Base-by-base conservation (phyloP, 2,113 vertebrate species). In the Aythya baeri region DNA sequence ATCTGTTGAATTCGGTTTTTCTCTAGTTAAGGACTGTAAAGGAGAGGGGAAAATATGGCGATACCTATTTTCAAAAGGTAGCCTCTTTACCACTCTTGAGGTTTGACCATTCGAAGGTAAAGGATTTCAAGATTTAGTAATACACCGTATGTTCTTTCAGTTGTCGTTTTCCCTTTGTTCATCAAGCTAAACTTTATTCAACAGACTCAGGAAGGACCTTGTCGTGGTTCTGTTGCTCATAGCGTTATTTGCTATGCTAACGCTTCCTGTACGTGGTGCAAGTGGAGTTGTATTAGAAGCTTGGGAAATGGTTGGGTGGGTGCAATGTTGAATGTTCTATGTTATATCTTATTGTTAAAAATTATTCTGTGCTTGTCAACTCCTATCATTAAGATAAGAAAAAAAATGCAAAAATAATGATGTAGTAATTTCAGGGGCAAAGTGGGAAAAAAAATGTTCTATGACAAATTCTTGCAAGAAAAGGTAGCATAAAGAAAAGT, bases 211-310 rank as follows among this genome's bases (percentile, higher is more conserved):
- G 93, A 91, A 91, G 93, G 73, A 92, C 78, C 94, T 94, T 91
- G 81, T 77, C 22, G n/a, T 92, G 86, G 68, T 96, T 95, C 94
- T 97, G 68, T 94, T 96, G 88, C 90, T 94, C 83, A 65, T 81
- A 93, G 93, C 83, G 61, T 74, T 66, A 52, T 80, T 93, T 95
- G 78, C 72, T 94, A 22, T 91, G 88, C 72, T 95, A 80, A 91
- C 7, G 27, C 88, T 94, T 96, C 95, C 88, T 94, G 80, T 85
- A 66, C 32, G 7, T 22, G 17, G 10, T 95, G 52, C 91, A 62
- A 4, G 1, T 49, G 59, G 36, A 85, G 32, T 86, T 88, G 13
- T 0, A 7, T 25, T 86, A 57, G 23, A 65, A 43, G 52, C 63
- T 58, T 91, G 65, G 41, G 84, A 89, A 63, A 54, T 36, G 10